Percentiles rank a stretch among this genome's conserved stretches.
Evolutionary conservation across 2,113 vertebrate genomes (phyloP).

Genomic region (Lamprotornis superbus): DNA sequence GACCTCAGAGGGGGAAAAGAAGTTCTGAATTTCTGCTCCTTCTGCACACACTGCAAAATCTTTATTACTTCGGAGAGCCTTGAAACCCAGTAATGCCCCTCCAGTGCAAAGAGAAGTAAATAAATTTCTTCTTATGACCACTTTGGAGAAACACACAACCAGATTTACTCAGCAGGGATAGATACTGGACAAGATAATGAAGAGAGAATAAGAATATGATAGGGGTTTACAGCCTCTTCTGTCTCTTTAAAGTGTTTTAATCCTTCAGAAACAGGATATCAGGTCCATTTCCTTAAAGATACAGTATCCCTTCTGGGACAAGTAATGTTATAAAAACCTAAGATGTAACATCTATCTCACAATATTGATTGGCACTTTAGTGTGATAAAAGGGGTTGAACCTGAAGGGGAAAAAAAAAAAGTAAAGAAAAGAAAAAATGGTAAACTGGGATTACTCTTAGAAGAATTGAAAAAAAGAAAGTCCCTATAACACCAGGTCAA

Average conservation of each 20-base stretch:
- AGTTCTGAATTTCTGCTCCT: conserved; percentile 83
- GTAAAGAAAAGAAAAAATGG: background rate
- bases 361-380: conserved; percentile 83
- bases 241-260: conserved; percentile 89
- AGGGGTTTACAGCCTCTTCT: conserved; percentile 85
- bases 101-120: conserved; percentile 86
- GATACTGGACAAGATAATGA: conserved; percentile 90
- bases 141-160: conserved; percentile 90
- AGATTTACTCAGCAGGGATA: conserved; percentile 88
- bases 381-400: conserved; percentile 81
- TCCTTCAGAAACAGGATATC: conserved; percentile 84
- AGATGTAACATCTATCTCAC: conserved; percentile 79
- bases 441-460: conserved; percentile 69
- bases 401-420: conserved; percentile 67
- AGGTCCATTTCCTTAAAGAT: conserved; percentile 87
- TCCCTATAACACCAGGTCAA: conserved; percentile 49
- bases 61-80: conserved; percentile 87
- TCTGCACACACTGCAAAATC: conserved; percentile 90
- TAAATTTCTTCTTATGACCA: conserved; percentile 91
- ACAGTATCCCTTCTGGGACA: conserved; percentile 84
- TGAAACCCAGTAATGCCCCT: conserved; percentile 85
- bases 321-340: conserved; percentile 81
- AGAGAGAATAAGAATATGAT: conserved; percentile 88
- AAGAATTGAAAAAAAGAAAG: conserved; percentile 56
- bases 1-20: conserved; percentile 86